phyloP scores from a whole-genome alignment of 2,113 vertebrate genomes.

The Hippocampus mohnikei region DNA sequence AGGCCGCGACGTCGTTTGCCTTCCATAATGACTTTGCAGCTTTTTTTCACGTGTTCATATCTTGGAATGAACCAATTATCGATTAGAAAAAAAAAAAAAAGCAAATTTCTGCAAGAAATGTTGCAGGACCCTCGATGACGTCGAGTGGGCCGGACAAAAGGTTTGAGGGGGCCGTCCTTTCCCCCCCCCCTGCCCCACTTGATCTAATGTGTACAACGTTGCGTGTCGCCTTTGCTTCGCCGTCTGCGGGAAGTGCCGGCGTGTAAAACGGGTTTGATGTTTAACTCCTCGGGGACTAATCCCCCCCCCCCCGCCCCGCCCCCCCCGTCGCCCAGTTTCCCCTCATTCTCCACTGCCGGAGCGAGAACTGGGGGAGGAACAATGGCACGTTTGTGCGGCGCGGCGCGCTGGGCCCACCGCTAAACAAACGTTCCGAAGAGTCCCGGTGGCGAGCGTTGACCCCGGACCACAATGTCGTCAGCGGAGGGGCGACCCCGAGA shows the following conservation, averaged over 20 bases:
- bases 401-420: slow-evolving; percentile 55
- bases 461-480: slow-evolving; percentile 47
- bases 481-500: slow-evolving; percentile 50
- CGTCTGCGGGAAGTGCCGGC: slow-evolving; percentile 37
- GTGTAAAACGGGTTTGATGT: slow-evolving; percentile 54
- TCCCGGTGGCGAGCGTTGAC: slow-evolving; percentile 58
- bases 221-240: slow-evolving; percentile 39
- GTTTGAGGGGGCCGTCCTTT: too few species aligned
- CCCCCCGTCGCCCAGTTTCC: neutral
- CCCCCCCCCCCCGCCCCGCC: neutral
- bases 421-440: slow-evolving; percentile 70
- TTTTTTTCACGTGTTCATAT: neutral
- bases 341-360: slow-evolving; percentile 16
- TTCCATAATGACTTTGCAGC: slow-evolving; percentile 34
- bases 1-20: slow-evolving; percentile 35
- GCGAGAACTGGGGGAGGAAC: slow-evolving; percentile 43
- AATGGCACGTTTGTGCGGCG: slow-evolving; percentile 64
- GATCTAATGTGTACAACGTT: slow-evolving; percentile 39
- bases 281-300: slow-evolving; percentile 48
- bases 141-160: too few species aligned
- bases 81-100: too few species aligned
- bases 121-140: too few species aligned
- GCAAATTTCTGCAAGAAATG: too few species aligned
- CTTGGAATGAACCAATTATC: too few species aligned
- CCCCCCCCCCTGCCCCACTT: neutral